Base-by-base conservation (phyloP, 2,113 vertebrate genomes). In the Lepisosteus oculatus region DNA sequence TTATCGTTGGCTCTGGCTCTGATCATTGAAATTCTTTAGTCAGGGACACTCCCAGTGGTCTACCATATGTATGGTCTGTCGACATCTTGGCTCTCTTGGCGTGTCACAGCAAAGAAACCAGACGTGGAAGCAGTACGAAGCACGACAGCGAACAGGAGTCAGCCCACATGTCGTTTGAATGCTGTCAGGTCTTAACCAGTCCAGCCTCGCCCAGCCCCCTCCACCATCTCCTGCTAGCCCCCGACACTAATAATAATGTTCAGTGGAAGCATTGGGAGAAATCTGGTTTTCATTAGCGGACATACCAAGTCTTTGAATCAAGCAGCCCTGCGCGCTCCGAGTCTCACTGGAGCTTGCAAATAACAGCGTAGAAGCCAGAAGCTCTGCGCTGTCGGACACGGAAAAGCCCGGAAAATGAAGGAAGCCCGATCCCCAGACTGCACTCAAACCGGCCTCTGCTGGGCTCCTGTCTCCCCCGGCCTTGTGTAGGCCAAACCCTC, bases 201-300 rank as follows among this genome's bases (percentile, higher is more conserved):
- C 47, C 47, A 29, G 29, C 47, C 47, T 6, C 47, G 5, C 47
- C 61, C 13, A 69, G 61, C 17, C 73, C 43, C 67, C 74, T 55
- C 57, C 55, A 13, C 14, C 42, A 12, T 6, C 47, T 13, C 45
- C 45, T 43, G 13, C 15, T 9, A 70, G 54, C 70, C 56, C 56
- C 43, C 62, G 71, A 63, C 78, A 74, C 83, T 83, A 85, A 88
- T 84, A 84, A 84, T 87, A 87, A 84, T 71, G 83, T 89, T 86
- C 82, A 75, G 68, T 73, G 47, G 70, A 68, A 71, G 75, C 70
- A 72, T 76, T 65, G 81, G 80, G 85, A 79, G 82, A 29, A 81
- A 80, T 90, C 86, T 89, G 86, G 79, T 87, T 85, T 83, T 76
- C 81, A 88, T 91, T 89, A 90, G 80, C 87, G 84, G 75, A 85